Base-by-base conservation (phyloP, 2,888 invertebrate species). In the Thymelicus sylvestris region DNA sequence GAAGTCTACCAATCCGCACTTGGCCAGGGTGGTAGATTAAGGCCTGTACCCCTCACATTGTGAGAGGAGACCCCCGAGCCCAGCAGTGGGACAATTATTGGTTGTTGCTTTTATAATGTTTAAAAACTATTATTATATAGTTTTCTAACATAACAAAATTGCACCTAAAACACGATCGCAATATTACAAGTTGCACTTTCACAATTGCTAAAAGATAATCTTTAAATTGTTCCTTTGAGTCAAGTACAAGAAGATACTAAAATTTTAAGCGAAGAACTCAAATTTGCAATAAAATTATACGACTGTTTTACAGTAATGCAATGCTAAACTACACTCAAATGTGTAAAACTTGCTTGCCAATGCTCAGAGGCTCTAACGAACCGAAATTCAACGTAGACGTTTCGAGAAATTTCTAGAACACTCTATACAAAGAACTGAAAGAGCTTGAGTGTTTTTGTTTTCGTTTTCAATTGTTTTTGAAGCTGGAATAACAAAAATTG, bases 381-480 rank as follows among this genome's bases (percentile, higher is more conserved):
- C 55, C 55, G 55, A 66, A 65, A 55, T 41, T 66, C 65, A 24
- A 39, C 55, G 55, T 24, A 19, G 65, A 66, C 41, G 41, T 24
- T 66, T 57, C 59, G 50, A 60, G 65, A 65, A 60, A 60, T 41
- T 65, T 65, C 60, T 65, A 50, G 50, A 60, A 70, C 39, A n/a
- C 48, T 65, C 60, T 10, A 63, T 52, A 70, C 70, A 65, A 70
- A 70, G 48, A 67, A 7, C 55, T 66, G 13, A 55, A 15, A 55
- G 55, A 13, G 52, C 50, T 41, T 38, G 38, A 38, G 7, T 60
- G 41, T 60, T 19, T 2, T 55, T 66, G 65, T 66, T 64, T 64
- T 41, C 24, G 24, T 66, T 41, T 66, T 7, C 6, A 55, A 41
- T 55, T 55, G 13, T 44, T 66, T 66, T 24, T 19, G 44, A 44